A percentile compares a stretch with the other conserved stretches of the same genome.
Evolutionary conservation across 2,797 vertebrate genomes (phyloP).

Genomic region (Rhinoraja longicauda): DNA sequence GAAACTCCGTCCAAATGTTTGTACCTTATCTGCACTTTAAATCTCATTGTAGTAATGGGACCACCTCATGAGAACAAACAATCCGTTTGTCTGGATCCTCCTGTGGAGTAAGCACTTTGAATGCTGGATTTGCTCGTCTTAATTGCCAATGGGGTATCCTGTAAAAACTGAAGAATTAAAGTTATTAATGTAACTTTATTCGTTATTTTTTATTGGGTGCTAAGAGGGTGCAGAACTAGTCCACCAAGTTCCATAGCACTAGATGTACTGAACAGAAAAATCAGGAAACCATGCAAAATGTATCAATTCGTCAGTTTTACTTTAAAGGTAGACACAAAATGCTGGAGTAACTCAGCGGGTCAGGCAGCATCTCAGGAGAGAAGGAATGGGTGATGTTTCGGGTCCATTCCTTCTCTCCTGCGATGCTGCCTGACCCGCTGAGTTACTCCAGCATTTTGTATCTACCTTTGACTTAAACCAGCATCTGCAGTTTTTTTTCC

Average conservation of each 20-base stretch:
- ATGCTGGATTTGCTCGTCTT: background rate
- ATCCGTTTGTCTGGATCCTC: background rate
- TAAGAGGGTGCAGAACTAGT: constrained; percentile 28
- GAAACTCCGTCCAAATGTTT: background rate
- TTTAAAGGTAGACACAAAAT: too few relatives aligned
- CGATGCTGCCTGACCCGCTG: too few relatives aligned
- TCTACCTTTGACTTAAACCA: too few relatives aligned
- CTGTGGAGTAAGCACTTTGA: constrained; percentile 15
- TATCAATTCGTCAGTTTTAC: constrained; percentile 2
- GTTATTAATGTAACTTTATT: constrained; percentile 25
- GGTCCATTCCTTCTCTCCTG: too few relatives aligned
- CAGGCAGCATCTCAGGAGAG: too few relatives aligned
- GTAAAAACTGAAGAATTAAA: constrained; percentile 11
- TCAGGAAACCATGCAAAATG: constrained; percentile 29
- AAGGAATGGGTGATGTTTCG: too few relatives aligned
- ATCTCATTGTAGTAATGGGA: background rate
- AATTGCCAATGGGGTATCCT: background rate
- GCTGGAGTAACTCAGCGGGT: too few relatives aligned
- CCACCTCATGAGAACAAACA: background rate
- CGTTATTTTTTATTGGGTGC: constrained; percentile 23
- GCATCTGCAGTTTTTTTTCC: too few relatives aligned
- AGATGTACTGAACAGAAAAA: constrained; percentile 12
- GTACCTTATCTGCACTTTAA: background rate
- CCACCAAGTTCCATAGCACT: constrained; percentile 17
- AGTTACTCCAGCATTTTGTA: too few relatives aligned